Evolutionary conservation across 2,888 invertebrate species (phyloP).

Genomic region (Parascotia fuliginaria): DNA sequence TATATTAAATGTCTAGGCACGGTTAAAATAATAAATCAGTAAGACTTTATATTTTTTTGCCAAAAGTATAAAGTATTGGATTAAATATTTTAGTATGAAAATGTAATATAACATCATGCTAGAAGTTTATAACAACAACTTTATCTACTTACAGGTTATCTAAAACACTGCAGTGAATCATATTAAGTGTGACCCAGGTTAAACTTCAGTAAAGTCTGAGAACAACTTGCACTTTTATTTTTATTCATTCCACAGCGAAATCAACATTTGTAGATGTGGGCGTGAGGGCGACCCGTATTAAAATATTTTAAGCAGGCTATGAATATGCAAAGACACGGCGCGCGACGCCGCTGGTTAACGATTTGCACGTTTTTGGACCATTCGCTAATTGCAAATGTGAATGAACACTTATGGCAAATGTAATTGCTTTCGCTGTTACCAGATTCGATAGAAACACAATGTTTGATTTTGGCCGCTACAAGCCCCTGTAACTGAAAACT

Average conservation of each 20-base stretch:
- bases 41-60: background rate
- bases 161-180: constrained; percentile 28
- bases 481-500: constrained; percentile 45
- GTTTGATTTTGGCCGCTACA: constrained; percentile 61
- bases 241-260: constrained; percentile 66
- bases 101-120: background rate
- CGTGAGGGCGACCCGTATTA: constrained; percentile 77
- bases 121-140: constrained; percentile 31
- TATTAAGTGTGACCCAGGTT: constrained; percentile 25
- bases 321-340: constrained; percentile 85
- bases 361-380: constrained; percentile 85
- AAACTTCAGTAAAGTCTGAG: constrained; percentile 25
- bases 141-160: constrained; percentile 36
- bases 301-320: constrained; percentile 85
- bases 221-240: constrained; percentile 47
- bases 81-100: background rate
- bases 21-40: background rate
- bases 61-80: background rate
- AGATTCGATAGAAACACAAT: constrained; percentile 61
- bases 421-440: constrained; percentile 81
- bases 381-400: constrained; percentile 84
- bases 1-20: no score
- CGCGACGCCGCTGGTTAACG: constrained; percentile 78
- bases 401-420: constrained; percentile 82
- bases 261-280: constrained; percentile 77